Evolutionary conservation across 2,797 vertebrate species (phyloP), one percentile per base, ranked within the genome.

Genomic region (Linurgus olivaceus): DNA sequence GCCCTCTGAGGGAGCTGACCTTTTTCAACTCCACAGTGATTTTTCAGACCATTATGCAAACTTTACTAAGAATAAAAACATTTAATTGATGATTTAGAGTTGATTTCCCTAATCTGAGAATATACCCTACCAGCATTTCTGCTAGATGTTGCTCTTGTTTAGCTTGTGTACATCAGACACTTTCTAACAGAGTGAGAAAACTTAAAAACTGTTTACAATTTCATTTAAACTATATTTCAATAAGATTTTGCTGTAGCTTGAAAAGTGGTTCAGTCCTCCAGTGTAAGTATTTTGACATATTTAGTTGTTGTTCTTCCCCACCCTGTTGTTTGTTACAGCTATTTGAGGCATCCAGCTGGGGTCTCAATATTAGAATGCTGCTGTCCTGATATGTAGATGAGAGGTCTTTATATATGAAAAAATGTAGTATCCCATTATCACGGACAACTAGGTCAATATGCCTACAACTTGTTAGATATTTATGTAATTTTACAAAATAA

Each of bases 31-130:
- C 79, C 57, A 83, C 7, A 29, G n/a, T 9, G 29, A 44, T 61
- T 71, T 96, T 80, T 70, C n/a, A 67, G 65, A 21, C 16, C 11
- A 12, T 76, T 82, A 61, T 47, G 11, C 18, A 77, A 79, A 76
- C 9, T 75, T 88, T 44, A 68, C 76, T 37, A 66, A 72, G 86
- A 83, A 77, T 35, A 40, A 89, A 42, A 86, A 58, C 15, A 1
- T 82, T 93, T 91, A 55, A 55, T 55, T 1, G 5, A 33, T 4
- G 16, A 14, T 66, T 84, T 88, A 45, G 17, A 83, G 42, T 35
- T 74, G 14, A 81, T 86, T 65, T 95, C 28, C 31, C 31, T 73
- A 76, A 67, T 40, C 31, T 70, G 48, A 59, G 48, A 48, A 3
- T 42, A 54, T 23, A n/a, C 6, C 33, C 2, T 23, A 37, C 33